Evolutionary conservation across 2,888 invertebrate species (phyloP), one percentile per base, ranked within the genome.

Genomic region (Deilephila elpenor): DNA sequence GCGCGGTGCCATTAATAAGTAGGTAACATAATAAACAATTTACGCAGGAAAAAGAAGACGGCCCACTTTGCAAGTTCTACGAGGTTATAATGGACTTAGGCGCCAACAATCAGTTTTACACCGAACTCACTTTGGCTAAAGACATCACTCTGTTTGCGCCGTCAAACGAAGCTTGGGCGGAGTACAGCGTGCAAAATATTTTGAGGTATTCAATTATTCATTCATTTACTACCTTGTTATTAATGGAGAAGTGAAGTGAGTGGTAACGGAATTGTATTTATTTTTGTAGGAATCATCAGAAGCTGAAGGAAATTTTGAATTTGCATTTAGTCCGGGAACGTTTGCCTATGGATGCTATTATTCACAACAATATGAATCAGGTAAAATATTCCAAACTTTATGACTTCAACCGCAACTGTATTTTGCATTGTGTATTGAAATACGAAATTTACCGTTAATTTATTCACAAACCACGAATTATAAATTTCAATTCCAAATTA

Each of bases 71-170:
- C 91, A 97, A 97, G 89, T 98, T 98, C 91, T 97, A 97, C 89
- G 96, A 97, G 87, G 96, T 97, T 73, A 97, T 98, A 77, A 96
- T 96, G 91, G 97, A 97, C 84, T 95, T 96, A 74, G 98, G 97
- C 7, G 96, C 96, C 74, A 96, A 97, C 78, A 94, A 94, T 78
- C 93, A 90, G 83, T 97, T 98, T 85, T 95, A 97, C 87, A 95
- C 95, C 76, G 96, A 96, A 78, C 96, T 98, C 53, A 96, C 96
- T 74, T 92, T 95, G 75, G 96, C 96, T 77, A 96, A 96, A 74
- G 97, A 97, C 80, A 95, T 98, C 34, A 98, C 98, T 4, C 95
- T 98, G 74, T 97, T 98, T 88, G 98, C 98, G 2, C 98, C 98
- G 0, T 98, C 97, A 84, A 98, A 98, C 87, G 97, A 97, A 76